Evolutionary conservation across 1,140 invertebrate genomes (phyloP), one percentile per base, ranked within the genome.

Genomic region (Druon quercuslanigerum): DNA sequence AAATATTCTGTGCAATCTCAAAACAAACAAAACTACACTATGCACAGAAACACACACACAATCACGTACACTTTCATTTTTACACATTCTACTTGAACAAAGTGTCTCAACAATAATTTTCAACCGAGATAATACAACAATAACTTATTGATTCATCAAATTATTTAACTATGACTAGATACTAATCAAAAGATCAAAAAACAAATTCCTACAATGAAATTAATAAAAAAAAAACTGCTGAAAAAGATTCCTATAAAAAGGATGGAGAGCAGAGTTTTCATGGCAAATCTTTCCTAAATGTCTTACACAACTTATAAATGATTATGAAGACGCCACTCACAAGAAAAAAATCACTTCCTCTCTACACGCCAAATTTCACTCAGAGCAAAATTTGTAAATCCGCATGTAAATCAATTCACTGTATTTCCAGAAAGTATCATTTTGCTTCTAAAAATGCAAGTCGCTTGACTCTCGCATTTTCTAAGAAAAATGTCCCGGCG

Each of bases 401-500:
- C 40, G 40, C 40, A 9, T 46, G 40, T 8, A 9, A 46, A 46
- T 46, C 8, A 46, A 46, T 46, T 46, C 40, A 11, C 40, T 40
- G 40, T 9, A 46, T 11, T 11, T 46, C 40, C 40, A 46, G 6
- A 46, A 46, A 46, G 40, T 46, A 46, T 9, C 7, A 46, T 46
- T 46, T 11, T 11, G 7, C 40, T 46, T 46, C 6, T 46, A 46
- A 46, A 46, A 46, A 46, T 46, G 8, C 40, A 46, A 8, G 40
- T 9, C 40, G 40, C 8, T 46, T 11, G 40, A 11, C 40, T 46
- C 40, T 46, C 11, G 40, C 40, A 46, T 54, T 19, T 3, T 0
- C 46, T 70, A 40, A 50, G 70, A 51, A 56, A 14, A 72, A 72
- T 72, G 70, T 54, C 19, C 72, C 54, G 54, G n/a, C 57, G 72